A percentile compares a stretch with the other conserved stretches of the same genome.
These are phyloP conservation scores for Lynx canadensis DNA, from an alignment of 2,113 vertebrate genomes.

Conservation along the genomic window DNA sequence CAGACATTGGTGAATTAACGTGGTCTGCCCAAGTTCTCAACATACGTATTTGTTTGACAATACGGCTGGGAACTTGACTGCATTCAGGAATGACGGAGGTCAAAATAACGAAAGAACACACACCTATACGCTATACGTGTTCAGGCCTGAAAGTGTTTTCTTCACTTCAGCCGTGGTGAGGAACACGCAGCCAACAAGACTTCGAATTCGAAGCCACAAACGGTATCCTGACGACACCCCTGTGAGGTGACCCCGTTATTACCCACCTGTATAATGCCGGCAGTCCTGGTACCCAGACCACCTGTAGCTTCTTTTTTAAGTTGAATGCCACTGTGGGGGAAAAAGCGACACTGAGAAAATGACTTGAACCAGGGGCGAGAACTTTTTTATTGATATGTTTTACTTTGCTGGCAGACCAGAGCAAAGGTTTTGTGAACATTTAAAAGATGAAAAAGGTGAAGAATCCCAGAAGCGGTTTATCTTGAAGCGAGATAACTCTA, in stretches of 20 bases:
- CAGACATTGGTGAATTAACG: neutral
- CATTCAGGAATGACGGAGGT: neutral
- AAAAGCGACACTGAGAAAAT: constrained; percentile 57
- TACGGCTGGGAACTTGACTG: neutral
- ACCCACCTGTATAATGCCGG: constrained; percentile 64
- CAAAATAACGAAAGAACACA: constrained; percentile 48
- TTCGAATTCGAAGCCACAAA: constrained; percentile 76
- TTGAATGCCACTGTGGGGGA: constrained; percentile 77
- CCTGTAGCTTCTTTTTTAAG: constrained; percentile 64
- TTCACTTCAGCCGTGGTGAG: constrained; percentile 61
- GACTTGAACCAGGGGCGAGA: constrained; percentile 64
- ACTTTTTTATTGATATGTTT: constrained; percentile 89
- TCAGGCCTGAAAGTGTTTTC: constrained; percentile 60
- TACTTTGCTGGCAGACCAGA: constrained; percentile 92
- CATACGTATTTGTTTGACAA: neutral
- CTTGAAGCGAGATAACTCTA: constrained; percentile 93
- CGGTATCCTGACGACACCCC: constrained; percentile 71
- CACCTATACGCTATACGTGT: neutral
- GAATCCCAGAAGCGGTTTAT: constrained; percentile 93
- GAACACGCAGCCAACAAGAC: neutral
- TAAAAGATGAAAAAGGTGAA: constrained; percentile 93
- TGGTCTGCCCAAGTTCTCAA: neutral
- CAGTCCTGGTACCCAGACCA: constrained; percentile 47
- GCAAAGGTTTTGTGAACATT: constrained; percentile 93
- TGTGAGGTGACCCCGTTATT: neutral